phyloP scores from a whole-genome alignment of 1,140 invertebrate species.

The Drosophila jambulina region DNA sequence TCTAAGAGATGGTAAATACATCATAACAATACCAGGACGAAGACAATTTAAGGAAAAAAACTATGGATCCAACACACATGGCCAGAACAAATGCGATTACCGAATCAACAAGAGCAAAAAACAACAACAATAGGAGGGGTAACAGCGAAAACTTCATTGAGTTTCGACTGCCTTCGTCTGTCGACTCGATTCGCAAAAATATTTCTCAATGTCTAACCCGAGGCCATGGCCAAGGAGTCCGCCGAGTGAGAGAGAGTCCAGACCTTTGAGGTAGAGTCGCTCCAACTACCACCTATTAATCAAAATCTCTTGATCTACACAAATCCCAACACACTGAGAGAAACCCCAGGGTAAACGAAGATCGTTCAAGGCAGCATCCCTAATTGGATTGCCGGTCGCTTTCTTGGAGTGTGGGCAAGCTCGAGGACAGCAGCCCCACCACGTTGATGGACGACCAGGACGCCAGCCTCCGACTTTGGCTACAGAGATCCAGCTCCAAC shows the following conservation, averaged over 20 bases:
- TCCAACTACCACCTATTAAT: conserved; percentile 77
- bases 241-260: not conserved
- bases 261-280: conserved; percentile 17
- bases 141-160: conserved; percentile 62
- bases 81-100: conserved; percentile 56
- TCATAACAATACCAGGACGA: conserved; percentile 12
- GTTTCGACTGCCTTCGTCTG: conserved; percentile 66
- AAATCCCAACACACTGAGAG: conserved; percentile 70
- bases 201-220: conserved; percentile 80
- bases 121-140: conserved; percentile 6
- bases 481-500: not conserved
- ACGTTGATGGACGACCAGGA: conserved; percentile 69
- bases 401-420: conserved; percentile 61
- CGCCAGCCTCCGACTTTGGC: conserved; percentile 18
- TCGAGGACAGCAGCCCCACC: conserved; percentile 70
- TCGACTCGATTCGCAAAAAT: conserved; percentile 78
- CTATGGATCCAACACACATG: conserved; percentile 22
- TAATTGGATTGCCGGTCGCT: conserved; percentile 54
- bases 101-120: conserved; percentile 28
- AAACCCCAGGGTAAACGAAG: conserved; percentile 18
- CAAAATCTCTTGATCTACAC: conserved; percentile 82
- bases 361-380: not conserved
- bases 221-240: conserved; percentile 52
- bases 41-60: conserved; percentile 20
- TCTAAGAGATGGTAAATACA: conserved; percentile 1